A percentile compares a stretch with the other conserved stretches of the same genome.
phyloP scores from a whole-genome alignment of 2,113 vertebrate genomes.

The Panthera leo region DNA sequence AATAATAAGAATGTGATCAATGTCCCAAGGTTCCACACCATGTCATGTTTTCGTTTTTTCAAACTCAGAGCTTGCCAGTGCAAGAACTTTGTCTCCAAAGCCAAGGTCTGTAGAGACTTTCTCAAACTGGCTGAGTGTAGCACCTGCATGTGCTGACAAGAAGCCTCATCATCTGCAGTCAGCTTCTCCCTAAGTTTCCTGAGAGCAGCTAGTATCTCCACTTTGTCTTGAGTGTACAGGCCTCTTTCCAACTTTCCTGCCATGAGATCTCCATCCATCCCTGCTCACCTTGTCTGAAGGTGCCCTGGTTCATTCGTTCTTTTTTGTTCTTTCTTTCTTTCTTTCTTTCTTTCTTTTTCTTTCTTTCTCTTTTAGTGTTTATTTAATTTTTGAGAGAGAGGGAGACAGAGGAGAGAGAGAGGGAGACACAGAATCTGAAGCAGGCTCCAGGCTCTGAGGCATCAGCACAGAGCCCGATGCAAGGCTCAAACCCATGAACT shows the following conservation, averaged over 20 bases:
- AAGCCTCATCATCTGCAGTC: constrained; percentile 93
- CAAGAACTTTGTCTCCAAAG: constrained; percentile 97
- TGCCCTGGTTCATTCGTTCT: constrained; percentile 88
- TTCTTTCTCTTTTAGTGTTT: too few species aligned
- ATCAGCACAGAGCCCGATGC: too few species aligned
- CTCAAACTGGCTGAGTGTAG: constrained; percentile 95
- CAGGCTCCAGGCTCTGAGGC: too few species aligned
- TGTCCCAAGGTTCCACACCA: constrained; percentile 54
- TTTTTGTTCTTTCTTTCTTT: too few species aligned
- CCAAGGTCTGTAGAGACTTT: constrained; percentile 92
- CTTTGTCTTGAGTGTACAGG: constrained; percentile 93
- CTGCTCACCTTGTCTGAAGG: constrained; percentile 92
- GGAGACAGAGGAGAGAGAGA: too few species aligned
- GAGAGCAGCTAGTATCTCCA: constrained; percentile 96
- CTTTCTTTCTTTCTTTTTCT: too few species aligned
- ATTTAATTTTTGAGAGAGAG: too few species aligned
- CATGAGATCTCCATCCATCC: constrained; percentile 98
- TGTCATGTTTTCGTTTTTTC: constrained; percentile 90
- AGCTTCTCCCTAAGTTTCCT: constrained; percentile 98
- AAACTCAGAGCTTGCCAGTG: constrained; percentile 95
- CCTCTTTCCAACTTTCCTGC: constrained; percentile 93
- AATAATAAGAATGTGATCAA: constrained; percentile 12
- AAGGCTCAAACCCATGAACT: too few species aligned
- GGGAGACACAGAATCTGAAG: too few species aligned
- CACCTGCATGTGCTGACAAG: constrained; percentile 92